Evolutionary conservation across 2,113 vertebrate species (phyloP).

Genomic region (Cynoglossus semilaevis): DNA sequence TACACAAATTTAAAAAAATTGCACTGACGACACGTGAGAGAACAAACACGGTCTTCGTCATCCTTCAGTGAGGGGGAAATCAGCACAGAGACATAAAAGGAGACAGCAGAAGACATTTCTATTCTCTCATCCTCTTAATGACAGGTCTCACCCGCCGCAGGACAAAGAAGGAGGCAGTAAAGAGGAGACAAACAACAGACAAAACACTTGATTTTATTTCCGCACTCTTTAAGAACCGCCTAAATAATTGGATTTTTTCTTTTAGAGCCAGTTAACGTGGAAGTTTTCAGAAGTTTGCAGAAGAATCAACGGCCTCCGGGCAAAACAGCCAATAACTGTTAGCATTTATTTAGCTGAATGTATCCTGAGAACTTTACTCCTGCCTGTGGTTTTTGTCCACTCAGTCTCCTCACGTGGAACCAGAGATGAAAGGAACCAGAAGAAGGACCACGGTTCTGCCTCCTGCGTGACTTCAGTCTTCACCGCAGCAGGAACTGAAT

Average conservation of each 20-base stretch:
- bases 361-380: too few species aligned
- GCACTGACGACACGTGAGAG: background rate
- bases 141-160: background rate
- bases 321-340: background rate
- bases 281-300: background rate
- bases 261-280: background rate
- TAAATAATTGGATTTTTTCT: background rate
- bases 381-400: too few species aligned
- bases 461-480: too few species aligned
- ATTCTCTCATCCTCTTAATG: background rate
- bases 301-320: too few species aligned
- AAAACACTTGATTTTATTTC: background rate
- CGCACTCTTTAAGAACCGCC: background rate
- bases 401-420: too few species aligned
- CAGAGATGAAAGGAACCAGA: too few species aligned
- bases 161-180: background rate
- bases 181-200: too few species aligned
- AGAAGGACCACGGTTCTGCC: too few species aligned
- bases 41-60: background rate
- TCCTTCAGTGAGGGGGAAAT: background rate
- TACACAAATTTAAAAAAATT: too few species aligned
- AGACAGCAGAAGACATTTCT: background rate
- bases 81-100: background rate
- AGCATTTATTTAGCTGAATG: background rate
- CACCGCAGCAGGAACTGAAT: too few species aligned